Evolutionary conservation across 2,113 vertebrate genomes (phyloP).

Genomic region (Semicossyphus pulcher): DNA sequence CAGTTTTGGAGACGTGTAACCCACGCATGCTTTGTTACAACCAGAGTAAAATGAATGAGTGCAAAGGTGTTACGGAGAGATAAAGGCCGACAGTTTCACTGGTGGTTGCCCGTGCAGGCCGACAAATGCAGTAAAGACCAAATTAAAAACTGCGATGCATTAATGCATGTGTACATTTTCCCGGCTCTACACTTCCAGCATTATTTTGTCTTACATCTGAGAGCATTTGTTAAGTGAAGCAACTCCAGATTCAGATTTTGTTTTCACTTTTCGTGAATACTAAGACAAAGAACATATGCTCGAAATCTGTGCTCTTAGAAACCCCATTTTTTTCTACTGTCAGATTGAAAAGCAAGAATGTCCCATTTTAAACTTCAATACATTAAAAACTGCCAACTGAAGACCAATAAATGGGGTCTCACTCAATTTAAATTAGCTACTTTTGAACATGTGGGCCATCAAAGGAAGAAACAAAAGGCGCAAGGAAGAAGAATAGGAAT

Average conservation of each 20-base stretch:
- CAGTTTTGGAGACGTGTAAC: conserved; percentile 35
- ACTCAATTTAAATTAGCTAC: background rate
- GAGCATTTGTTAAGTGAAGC: background rate
- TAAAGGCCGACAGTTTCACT: background rate
- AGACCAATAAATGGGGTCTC: conserved; percentile 49
- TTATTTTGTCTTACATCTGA: background rate
- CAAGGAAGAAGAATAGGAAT: background rate
- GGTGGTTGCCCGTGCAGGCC: background rate
- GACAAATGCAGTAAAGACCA: background rate
- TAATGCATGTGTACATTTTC: background rate
- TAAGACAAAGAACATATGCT: conserved; percentile 49
- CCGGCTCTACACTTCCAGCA: too few relatives aligned
- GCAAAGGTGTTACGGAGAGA: background rate
- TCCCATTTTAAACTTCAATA: conserved; percentile 41
- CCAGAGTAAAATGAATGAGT: conserved; percentile 8
- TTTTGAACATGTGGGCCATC: conserved; percentile 19
- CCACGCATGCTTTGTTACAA: conserved; percentile 11
- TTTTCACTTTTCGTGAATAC: conserved; percentile 36
- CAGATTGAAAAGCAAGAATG: conserved; percentile 47
- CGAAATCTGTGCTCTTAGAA: conserved; percentile 47
- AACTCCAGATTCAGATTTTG: background rate
- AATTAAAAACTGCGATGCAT: too few relatives aligned
- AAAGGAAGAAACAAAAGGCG: conserved; percentile 1
- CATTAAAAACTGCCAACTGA: conserved; percentile 30
- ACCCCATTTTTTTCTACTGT: background rate